These are phyloP conservation scores for Myodes glareolus DNA, from an alignment of 2,113 vertebrate genomes.

Conservation along the genomic window DNA sequence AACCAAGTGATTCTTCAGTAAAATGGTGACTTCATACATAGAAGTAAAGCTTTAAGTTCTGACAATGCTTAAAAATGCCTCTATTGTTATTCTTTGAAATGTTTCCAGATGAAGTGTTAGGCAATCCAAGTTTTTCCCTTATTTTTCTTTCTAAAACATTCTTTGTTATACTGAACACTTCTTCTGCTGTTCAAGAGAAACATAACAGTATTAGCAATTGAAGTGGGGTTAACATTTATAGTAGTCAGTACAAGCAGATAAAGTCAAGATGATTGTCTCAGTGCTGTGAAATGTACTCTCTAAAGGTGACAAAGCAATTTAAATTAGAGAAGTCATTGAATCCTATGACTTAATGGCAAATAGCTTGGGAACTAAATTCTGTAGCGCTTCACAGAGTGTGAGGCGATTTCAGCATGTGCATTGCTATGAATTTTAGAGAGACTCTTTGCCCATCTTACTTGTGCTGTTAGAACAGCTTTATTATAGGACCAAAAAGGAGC, in stretches of 20 bases:
- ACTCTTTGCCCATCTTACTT: not conserved
- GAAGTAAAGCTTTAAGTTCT: not conserved
- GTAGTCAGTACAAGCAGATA: not conserved
- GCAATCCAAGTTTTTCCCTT: not conserved
- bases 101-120: not conserved
- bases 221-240: constrained; percentile 53
- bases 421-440: not conserved
- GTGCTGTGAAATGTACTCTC: constrained; percentile 41
- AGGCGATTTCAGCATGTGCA: not conserved
- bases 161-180: not conserved
- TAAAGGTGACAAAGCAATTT: constrained; percentile 50
- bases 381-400: not conserved
- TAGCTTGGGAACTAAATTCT: constrained; percentile 25
- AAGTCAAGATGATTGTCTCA: constrained; percentile 31
- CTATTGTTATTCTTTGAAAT: not conserved
- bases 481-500: not conserved
- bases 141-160: not conserved
- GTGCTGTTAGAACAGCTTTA: not conserved
- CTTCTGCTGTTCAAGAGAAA: constrained; percentile 11
- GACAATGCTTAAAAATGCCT: not conserved
- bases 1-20: not conserved
- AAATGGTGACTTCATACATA: not conserved
- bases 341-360: constrained; percentile 1
- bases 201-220: constrained; percentile 45
- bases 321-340: constrained; percentile 43